Percentiles rank a stretch among this genome's conserved stretches.
Evolutionary conservation across 2,888 invertebrate genomes (phyloP).

Genomic region (Morpho deidamia): DNA sequence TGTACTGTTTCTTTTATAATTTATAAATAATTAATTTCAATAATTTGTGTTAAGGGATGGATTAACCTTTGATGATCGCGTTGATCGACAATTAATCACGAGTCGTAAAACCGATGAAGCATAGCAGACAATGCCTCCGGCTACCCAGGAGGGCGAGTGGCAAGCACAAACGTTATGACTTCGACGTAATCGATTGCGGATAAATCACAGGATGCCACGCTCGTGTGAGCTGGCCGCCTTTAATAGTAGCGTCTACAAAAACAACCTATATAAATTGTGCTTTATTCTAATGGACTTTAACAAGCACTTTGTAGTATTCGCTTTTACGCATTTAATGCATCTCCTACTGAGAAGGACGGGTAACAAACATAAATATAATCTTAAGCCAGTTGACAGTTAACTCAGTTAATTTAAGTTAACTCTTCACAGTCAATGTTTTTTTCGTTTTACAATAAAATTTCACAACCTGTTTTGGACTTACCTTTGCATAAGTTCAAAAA

Average conservation of each 20-base stretch:
- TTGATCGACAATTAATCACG: slow-evolving; percentile 57
- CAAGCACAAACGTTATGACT: slow-evolving; percentile 51
- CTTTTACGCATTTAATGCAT: no score
- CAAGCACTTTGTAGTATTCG: no score
- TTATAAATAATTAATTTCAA: no score
- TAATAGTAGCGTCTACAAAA: slow-evolving; percentile 34
- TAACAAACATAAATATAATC: not conserved
- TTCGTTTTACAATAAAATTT: no score
- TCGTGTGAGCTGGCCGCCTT: slow-evolving; percentile 48
- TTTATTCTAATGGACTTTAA: no score
- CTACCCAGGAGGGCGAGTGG: slow-evolving; percentile 41
- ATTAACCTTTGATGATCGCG: not conserved
- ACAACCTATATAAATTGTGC: not conserved
- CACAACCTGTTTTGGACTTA: no score
- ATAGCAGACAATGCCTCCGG: slow-evolving; percentile 33
- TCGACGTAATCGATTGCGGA: slow-evolving; percentile 43
- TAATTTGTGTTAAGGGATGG: not conserved
- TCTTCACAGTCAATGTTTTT: no score
- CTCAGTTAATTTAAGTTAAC: no score
- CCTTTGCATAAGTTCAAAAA: not conserved
- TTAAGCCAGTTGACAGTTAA: no score
- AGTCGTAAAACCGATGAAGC: slow-evolving; percentile 62
- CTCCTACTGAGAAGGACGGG: no score
- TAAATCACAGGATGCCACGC: slow-evolving; percentile 58
- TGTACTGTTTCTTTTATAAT: no score